A percentile compares a stretch with the other conserved stretches of the same genome.
Evolutionary conservation across 2,797 vertebrate genomes (phyloP).

Genomic region (Thripadectes ignobilis): DNA sequence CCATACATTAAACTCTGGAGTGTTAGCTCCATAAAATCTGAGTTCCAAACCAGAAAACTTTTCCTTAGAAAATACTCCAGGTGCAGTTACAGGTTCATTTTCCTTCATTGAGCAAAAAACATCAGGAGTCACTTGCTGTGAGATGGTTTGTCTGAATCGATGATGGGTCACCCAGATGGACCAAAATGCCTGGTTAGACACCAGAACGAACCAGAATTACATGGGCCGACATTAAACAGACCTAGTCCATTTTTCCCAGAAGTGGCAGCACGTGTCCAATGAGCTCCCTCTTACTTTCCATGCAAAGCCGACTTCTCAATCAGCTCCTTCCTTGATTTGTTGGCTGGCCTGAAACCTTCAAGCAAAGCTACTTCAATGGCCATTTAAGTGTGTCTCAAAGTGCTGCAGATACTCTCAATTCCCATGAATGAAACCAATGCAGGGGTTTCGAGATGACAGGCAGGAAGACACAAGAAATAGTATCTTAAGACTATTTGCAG

Average conservation of each 20-base stretch:
- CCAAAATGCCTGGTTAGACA: not conserved
- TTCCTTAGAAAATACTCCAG: constrained; percentile 7
- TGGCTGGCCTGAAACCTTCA: not conserved
- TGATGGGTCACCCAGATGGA: not conserved
- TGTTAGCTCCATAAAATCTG: not conserved
- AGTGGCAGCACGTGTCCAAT: not conserved
- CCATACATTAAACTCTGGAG: not conserved
- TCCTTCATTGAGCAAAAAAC: not conserved
- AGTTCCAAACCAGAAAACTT: not conserved
- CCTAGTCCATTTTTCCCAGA: not conserved
- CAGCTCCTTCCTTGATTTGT: not conserved
- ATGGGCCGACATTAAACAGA: not conserved
- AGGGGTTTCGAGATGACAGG: not conserved
- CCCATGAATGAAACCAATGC: not conserved
- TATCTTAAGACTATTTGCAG: not conserved
- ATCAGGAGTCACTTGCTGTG: not conserved
- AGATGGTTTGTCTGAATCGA: not conserved
- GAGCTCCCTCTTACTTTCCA: not conserved
- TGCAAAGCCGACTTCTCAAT: not conserved
- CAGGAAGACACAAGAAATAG: not conserved
- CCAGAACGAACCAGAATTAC: not conserved
- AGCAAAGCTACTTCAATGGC: not conserved
- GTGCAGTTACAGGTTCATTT: not conserved
- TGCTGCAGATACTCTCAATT: not conserved
- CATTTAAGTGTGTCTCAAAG: not conserved